Conservation (phyloP, 1,140 invertebrate genomes). For the Sipha flava region DNA sequence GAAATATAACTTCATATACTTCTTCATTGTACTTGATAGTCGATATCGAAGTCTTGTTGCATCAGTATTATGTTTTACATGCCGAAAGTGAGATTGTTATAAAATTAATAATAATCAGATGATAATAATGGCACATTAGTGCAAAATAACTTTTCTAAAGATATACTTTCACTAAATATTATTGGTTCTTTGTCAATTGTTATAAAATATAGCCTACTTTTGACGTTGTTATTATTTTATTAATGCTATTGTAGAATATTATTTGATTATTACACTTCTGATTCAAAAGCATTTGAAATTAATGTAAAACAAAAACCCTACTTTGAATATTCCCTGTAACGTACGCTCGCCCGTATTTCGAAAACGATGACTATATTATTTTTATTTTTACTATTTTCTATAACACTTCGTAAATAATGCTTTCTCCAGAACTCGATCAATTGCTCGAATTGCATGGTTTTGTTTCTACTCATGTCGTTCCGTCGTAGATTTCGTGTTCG, state of each 20-base stretch:
- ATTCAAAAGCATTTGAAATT: neutral
- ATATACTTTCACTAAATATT: conserved; percentile 30
- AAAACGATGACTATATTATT: neutral
- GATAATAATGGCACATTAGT: neutral
- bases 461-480: neutral
- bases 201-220: conserved; percentile 29
- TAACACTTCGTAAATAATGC: neutral
- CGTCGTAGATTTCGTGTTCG: neutral
- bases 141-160: conserved; percentile 24
- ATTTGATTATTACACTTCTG: neutral
- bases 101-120: neutral
- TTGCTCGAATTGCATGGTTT: neutral
- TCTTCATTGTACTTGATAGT: neutral
- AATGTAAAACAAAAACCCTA: neutral
- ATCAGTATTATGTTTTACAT: neutral
- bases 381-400: neutral
- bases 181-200: conserved; percentile 27
- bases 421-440: neutral
- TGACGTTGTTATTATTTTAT: neutral
- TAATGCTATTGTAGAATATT: neutral
- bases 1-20: neutral
- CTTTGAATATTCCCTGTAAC: too few species aligned
- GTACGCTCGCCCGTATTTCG: neutral
- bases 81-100: conserved; percentile 26
- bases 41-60: neutral